A percentile compares a stretch with the other conserved stretches of the same genome.
Evolutionary conservation across 1,140 invertebrate species (phyloP).

Genomic region (Dendrolimus punctatus): DNA sequence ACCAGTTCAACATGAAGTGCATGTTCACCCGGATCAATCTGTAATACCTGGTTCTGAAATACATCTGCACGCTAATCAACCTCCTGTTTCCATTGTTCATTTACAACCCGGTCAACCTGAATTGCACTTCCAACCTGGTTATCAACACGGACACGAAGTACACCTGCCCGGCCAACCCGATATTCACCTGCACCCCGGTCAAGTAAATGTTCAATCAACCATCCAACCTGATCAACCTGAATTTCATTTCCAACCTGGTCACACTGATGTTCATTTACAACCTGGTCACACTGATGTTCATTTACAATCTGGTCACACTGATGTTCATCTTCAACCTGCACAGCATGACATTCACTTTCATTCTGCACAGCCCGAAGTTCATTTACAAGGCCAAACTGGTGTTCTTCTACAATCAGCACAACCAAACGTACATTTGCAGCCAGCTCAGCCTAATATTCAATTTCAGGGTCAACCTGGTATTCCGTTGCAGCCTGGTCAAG

Average conservation of each 20-base stretch:
- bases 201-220: conserved; percentile 9
- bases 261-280: conserved; percentile 14
- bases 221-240: conserved; percentile 13
- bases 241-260: conserved; percentile 8
- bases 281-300: conserved; percentile 9
- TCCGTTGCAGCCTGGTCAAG: neutral
- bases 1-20: too few species aligned
- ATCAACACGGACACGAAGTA: too few species aligned
- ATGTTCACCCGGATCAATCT: too few species aligned
- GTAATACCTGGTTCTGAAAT: too few species aligned
- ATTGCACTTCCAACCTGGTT: too few species aligned
- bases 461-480: neutral
- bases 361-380: conserved; percentile 8
- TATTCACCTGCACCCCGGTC: conserved; percentile 2
- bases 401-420: neutral
- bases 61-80: too few species aligned
- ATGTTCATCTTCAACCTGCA: conserved; percentile 12
- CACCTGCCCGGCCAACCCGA: neutral
- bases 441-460: conserved; percentile 10
- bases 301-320: conserved; percentile 14
- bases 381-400: neutral
- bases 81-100: too few species aligned
- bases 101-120: too few species aligned
- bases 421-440: conserved; percentile 13
- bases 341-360: conserved; percentile 12